Base-by-base conservation (phyloP, 1,140 invertebrate species). In the Catajapyx aquilonaris region DNA sequence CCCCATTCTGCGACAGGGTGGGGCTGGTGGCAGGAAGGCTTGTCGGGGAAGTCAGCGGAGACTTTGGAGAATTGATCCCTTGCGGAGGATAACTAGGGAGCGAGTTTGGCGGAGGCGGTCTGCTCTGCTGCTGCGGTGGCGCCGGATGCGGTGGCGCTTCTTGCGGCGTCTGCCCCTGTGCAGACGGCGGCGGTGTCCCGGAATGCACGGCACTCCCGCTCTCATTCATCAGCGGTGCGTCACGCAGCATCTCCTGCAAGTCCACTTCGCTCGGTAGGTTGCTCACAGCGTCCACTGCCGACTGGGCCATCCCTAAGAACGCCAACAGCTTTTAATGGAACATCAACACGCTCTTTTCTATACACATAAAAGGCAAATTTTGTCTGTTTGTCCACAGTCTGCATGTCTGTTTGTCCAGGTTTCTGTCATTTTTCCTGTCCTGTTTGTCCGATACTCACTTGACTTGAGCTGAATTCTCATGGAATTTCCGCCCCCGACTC, bases 161-260 rank as follows among this genome's bases (percentile, higher is more conserved):
- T 47, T 54, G 62, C 41, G 51, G 61, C 7, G 23, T 28, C 7
- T 28, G 13, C 7, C 23, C 23, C 13, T 28, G 23, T 9, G 23
- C 13, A 28, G 7, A 7, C 47, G 54, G 62, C 41, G 51, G 61
- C 43, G 48, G 59, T 19, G 63, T 73, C 28, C 76, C 77, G 19
- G 74, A 73, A 47, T 76, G 76, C 20, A 81, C 75, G 20, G 73
- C 73, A 44, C 64, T 72, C 48, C 68, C 74, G 41, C 71, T 77
- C 44, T 80, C 78, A 46, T 81, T 77, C 43, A 81, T 62, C 4
- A 74, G 68, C 16, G 81, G 77, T 19, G 75, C 75, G 52, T 84
- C 80, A 52, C 83, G 81, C 31, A 87, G 55, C 74, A 83, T 85
- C 60, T 85, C 81, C 50, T 85, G 78, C 51, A 85, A 76, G 57